phyloP scores from a whole-genome alignment of 2,797 vertebrate genomes.

The Morelia viridis region DNA sequence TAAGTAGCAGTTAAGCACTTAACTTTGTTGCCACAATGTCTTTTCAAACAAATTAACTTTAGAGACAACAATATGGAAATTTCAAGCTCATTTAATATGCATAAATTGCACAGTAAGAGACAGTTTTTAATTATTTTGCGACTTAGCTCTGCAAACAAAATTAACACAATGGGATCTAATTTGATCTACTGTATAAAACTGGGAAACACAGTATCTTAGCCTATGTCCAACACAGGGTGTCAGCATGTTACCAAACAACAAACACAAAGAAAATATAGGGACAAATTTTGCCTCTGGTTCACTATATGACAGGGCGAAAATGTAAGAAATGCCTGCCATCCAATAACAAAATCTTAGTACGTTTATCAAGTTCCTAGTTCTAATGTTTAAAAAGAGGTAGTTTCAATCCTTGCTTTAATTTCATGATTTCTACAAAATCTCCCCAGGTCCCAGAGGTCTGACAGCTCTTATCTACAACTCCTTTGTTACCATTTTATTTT shows the following conservation, averaged over 20 bases:
- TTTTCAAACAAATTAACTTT: conserved; percentile 13
- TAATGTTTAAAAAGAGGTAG: background rate
- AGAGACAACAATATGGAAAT: conserved; percentile 22
- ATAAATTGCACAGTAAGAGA: conserved; percentile 11
- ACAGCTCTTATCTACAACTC: background rate
- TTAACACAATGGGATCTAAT: background rate
- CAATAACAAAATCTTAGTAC: background rate
- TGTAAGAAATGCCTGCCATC: background rate
- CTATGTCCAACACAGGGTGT: background rate
- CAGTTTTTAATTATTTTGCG: conserved; percentile 3
- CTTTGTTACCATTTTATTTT: background rate
- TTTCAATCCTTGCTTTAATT: background rate
- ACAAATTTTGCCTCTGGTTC: background rate
- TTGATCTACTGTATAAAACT: background rate
- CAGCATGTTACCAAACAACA: background rate
- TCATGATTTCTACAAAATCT: background rate
- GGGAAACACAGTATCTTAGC: background rate
- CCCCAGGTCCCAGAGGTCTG: background rate
- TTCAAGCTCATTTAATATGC: background rate
- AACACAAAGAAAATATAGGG: background rate
- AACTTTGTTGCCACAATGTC: background rate
- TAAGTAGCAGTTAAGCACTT: background rate
- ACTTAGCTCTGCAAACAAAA: background rate
- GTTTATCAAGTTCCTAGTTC: background rate
- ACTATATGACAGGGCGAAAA: background rate